Evolutionary conservation across 2,888 invertebrate genomes (phyloP).

Genomic region (Platycheirus albimanus): DNA sequence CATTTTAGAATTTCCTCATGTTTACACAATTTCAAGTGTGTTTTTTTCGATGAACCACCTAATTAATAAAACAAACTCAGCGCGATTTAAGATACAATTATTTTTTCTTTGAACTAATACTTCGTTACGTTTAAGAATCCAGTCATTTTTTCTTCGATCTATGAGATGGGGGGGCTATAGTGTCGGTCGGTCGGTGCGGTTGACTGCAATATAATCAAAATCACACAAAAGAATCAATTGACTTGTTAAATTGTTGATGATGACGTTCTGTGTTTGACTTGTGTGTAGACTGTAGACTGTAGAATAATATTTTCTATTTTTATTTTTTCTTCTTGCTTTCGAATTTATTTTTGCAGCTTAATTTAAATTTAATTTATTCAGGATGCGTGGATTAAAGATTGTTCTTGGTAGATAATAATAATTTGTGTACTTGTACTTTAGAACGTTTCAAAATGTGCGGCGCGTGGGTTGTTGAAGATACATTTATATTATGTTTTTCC

Average conservation of each 20-base stretch:
- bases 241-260: neutral
- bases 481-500: slow-evolving; percentile 4
- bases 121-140: neutral
- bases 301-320: too few species aligned
- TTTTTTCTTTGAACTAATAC: neutral
- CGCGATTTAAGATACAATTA: neutral
- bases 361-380: slow-evolving; percentile 62
- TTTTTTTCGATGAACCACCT: neutral
- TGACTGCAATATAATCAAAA: slow-evolving; percentile 3
- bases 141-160: too few species aligned
- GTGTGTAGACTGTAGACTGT: neutral
- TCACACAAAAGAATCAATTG: slow-evolving; percentile 19
- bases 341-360: slow-evolving; percentile 35
- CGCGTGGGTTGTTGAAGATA: slow-evolving; percentile 36
- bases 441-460: neutral
- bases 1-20: slow-evolving; percentile 12
- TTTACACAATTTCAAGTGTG: slow-evolving; percentile 18
- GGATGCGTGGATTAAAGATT: slow-evolving; percentile 60
- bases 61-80: slow-evolving; percentile 5
- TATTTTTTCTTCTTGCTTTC: neutral
- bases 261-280: neutral
- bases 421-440: neutral
- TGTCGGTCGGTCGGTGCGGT: neutral
- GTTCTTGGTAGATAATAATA: slow-evolving; percentile 23
- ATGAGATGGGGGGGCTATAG: too few species aligned